A percentile compares a stretch with the other conserved stretches of the same genome.
Conservation (phyloP, 1,140 invertebrate genomes). For the Bicyclus anynana region DNA sequence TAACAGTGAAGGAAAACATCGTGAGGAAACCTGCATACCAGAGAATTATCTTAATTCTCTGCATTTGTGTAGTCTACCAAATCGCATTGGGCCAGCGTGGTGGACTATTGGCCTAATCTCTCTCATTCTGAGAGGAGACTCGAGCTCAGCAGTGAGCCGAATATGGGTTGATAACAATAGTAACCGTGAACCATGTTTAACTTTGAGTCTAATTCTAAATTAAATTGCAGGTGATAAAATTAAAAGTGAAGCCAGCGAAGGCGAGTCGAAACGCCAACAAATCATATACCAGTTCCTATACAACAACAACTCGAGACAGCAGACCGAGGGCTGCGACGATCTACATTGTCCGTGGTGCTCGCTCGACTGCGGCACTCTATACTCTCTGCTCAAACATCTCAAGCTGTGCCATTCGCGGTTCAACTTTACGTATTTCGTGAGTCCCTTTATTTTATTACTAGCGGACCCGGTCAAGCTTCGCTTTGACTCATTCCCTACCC, state of each 20-base stretch:
- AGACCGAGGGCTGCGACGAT: constrained; percentile 95
- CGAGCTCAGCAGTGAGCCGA: no score
- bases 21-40: no score
- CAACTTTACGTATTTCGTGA: constrained; percentile 93
- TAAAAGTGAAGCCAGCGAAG: constrained; percentile 37
- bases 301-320: constrained; percentile 95
- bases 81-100: no score
- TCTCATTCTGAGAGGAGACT: no score
- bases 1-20: no score
- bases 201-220: neutral
- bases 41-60: no score
- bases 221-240: constrained; percentile 44
- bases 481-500: no score
- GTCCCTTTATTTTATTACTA: constrained; percentile 55
- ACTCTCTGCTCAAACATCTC: constrained; percentile 94
- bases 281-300: constrained; percentile 98
- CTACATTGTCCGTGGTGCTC: constrained; percentile 97
- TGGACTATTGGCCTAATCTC: no score
- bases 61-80: no score
- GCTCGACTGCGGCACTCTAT: constrained; percentile 91
- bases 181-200: no score
- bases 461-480: no score
- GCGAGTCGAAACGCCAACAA: constrained; percentile 77
- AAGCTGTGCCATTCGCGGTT: constrained; percentile 96
- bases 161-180: no score